A percentile compares a stretch with the other conserved stretches of the same genome.
These are phyloP conservation scores for Narcine bancroftii DNA, from an alignment of 2,113 vertebrate genomes.

Conservation along the genomic window DNA sequence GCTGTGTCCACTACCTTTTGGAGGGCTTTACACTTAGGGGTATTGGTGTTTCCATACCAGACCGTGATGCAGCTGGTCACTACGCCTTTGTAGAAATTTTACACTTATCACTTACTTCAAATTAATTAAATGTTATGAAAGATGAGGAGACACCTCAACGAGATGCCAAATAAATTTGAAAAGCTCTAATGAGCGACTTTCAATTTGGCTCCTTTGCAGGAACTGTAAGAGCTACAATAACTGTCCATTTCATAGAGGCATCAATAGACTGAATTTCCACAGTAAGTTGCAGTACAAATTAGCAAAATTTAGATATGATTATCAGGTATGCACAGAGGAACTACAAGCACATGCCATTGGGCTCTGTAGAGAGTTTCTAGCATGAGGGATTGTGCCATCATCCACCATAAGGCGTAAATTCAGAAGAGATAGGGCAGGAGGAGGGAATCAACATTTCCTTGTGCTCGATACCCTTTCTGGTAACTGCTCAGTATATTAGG, in stretches of 20 bases:
- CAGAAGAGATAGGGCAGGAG: background rate
- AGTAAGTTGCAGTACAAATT: background rate
- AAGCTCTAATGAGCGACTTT: background rate
- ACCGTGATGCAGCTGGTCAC: too few relatives aligned
- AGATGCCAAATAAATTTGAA: background rate
- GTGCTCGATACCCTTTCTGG: background rate
- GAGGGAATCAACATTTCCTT: background rate
- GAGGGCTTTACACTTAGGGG: too few relatives aligned
- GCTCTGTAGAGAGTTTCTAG: background rate
- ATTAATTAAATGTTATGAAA: background rate
- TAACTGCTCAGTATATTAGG: background rate
- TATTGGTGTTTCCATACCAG: too few relatives aligned
- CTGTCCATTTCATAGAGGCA: background rate
- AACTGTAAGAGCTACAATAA: background rate
- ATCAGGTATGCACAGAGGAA: background rate
- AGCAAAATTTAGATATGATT: background rate
- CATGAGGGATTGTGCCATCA: background rate
- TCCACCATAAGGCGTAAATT: background rate
- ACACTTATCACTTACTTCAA: background rate
- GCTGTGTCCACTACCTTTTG: too few relatives aligned
- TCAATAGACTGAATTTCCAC: background rate
- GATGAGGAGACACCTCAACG: background rate
- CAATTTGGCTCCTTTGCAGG: background rate
- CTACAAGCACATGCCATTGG: background rate
- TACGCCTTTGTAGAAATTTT: too few relatives aligned